These are phyloP conservation scores for Atherix ibis DNA, from an alignment of 2,888 invertebrate genomes.

Conservation along the genomic window DNA sequence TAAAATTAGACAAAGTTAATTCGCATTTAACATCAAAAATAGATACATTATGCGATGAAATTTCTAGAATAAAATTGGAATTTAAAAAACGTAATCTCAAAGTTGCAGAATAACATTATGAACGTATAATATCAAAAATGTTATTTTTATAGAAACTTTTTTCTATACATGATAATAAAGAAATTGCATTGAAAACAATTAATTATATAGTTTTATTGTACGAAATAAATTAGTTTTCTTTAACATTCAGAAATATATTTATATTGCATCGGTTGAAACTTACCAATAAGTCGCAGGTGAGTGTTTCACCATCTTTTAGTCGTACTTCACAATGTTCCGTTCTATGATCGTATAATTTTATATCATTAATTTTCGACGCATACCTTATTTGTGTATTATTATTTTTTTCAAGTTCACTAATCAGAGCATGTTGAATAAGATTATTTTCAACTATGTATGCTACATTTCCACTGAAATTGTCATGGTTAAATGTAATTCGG, in stretches of 20 bases:
- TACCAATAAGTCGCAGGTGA: constrained; percentile 53
- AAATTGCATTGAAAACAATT: too few relatives aligned
- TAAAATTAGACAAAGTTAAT: constrained; percentile 23
- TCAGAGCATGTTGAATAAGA: constrained; percentile 60
- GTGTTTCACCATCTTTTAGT: constrained; percentile 46
- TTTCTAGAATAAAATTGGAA: constrained; percentile 22
- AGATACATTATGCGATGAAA: constrained; percentile 22
- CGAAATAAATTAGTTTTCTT: too few relatives aligned
- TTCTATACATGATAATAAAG: too few relatives aligned
- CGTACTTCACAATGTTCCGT: constrained; percentile 34
- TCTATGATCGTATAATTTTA: constrained; percentile 36
- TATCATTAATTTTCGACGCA: constrained; percentile 49
- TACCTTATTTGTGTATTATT: constrained; percentile 51
- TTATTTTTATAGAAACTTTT: too few relatives aligned
- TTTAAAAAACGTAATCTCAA: constrained; percentile 14
- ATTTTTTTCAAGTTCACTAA: constrained; percentile 40
- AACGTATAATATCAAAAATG: too few relatives aligned
- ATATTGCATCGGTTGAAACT: too few relatives aligned
- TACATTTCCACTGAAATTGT: constrained; percentile 53
- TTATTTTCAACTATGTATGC: constrained; percentile 93
- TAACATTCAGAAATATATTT: too few relatives aligned
- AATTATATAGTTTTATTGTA: too few relatives aligned
- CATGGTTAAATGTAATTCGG: constrained; percentile 68
- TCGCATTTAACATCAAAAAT: constrained; percentile 22
- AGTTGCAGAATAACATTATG: too few relatives aligned